Conservation (phyloP, 2,113 vertebrate genomes). For the Mustela lutreola region DNA sequence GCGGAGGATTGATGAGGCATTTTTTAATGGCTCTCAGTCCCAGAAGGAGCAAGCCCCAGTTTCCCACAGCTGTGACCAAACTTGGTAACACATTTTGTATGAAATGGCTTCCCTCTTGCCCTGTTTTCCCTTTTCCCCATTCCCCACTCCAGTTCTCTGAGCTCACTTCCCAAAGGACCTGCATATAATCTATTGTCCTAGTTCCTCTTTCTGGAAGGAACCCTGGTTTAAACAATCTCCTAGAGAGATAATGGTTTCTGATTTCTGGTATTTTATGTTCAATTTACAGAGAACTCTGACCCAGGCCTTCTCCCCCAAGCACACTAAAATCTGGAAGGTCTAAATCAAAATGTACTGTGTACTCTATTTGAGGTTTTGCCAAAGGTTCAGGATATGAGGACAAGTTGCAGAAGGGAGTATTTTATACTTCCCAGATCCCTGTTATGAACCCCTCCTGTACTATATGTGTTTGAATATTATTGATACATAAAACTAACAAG, state of each 20-base stretch:
- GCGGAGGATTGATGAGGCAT: not conserved
- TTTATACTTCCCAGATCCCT: not conserved
- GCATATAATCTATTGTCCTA: not conserved
- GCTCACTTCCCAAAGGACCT: not conserved
- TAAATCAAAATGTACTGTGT: not conserved
- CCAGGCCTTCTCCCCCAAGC: not conserved
- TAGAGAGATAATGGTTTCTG: not conserved
- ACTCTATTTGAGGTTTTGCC: not conserved
- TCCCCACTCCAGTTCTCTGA: not conserved
- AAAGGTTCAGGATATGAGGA: not conserved
- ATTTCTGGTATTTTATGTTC: constrained; percentile 28
- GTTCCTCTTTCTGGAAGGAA: constrained; percentile 11
- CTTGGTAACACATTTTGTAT: not conserved
- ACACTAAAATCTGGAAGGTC: not conserved
- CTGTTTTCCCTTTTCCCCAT: not conserved
- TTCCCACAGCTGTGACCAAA: constrained; percentile 6
- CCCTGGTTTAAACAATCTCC: not conserved
- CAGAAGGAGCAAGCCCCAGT: not conserved
- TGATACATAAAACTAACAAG: not conserved
- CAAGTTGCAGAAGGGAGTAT: not conserved
- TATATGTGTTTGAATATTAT: not conserved
- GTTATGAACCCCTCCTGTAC: not conserved
- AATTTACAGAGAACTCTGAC: constrained; percentile 41
- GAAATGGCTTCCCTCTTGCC: not conserved
- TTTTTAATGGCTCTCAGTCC: not conserved